These are phyloP conservation scores for Grallaria varia DNA, from an alignment of 2,113 vertebrate species.

Conservation along the genomic window DNA sequence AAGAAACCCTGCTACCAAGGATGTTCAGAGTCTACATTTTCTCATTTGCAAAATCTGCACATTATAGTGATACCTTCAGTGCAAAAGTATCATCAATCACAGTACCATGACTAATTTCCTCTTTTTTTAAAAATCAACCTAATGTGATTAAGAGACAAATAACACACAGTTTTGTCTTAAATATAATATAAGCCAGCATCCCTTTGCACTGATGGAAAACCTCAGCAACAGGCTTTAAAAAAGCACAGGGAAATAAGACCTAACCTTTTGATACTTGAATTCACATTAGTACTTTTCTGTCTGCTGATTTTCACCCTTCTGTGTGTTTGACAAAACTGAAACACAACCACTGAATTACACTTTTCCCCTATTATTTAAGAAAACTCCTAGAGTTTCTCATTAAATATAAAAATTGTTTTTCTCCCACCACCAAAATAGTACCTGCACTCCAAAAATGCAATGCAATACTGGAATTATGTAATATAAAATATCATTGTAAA, in stretches of 20 bases:
- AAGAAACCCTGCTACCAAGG: constrained; percentile 16
- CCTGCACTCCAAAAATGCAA: constrained; percentile 77
- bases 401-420: constrained; percentile 77
- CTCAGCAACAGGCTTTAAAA: constrained; percentile 56
- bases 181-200: constrained; percentile 64
- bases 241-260: constrained; percentile 62
- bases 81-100: constrained; percentile 49
- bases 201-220: constrained; percentile 55
- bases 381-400: constrained; percentile 74
- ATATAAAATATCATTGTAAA: constrained; percentile 77
- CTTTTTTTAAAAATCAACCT: neutral
- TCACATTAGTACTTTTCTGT: constrained; percentile 46
- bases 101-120: constrained; percentile 1
- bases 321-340: constrained; percentile 63
- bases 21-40: constrained; percentile 28
- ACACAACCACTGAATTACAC: constrained; percentile 59
- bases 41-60: constrained; percentile 28
- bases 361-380: constrained; percentile 70
- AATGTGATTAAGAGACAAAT: constrained; percentile 65
- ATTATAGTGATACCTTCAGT: constrained; percentile 53
- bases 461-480: constrained; percentile 68
- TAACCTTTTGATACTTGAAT: constrained; percentile 56
- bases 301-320: constrained; percentile 45
- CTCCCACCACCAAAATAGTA: constrained; percentile 72
- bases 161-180: constrained; percentile 63